A percentile compares a stretch with the other conserved stretches of the same genome.
phyloP scores from a whole-genome alignment of 64 coral and sea anemone species.

The Hydrozoanthus tunicans region DNA sequence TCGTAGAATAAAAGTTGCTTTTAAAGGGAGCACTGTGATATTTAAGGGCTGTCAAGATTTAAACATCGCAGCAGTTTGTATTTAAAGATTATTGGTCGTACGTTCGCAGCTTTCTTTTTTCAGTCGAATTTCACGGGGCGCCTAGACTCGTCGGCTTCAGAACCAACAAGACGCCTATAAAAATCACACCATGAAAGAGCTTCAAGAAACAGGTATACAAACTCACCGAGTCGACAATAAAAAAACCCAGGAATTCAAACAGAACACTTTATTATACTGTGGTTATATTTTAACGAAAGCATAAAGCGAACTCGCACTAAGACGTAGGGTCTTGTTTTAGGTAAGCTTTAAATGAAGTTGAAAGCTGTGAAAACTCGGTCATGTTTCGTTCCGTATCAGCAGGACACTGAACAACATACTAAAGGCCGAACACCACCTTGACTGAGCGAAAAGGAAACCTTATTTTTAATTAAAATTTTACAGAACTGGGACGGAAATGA shows the following conservation, averaged over 20 bases:
- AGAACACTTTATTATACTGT: not conserved
- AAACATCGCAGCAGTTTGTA: constrained; percentile 47
- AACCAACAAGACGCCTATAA: constrained; percentile 43
- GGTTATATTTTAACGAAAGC: not conserved
- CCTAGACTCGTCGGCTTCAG: constrained; percentile 37
- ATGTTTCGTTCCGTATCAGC: constrained; percentile 17
- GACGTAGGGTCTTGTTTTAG: not conserved
- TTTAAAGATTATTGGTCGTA: constrained; percentile 38
- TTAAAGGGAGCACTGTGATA: constrained; percentile 22
- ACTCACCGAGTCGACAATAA: not conserved
- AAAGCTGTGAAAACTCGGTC: not conserved
- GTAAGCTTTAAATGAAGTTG: not conserved
- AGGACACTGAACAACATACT: not conserved
- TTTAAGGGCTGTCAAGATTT: constrained; percentile 48
- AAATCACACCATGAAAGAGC: constrained; percentile 32
- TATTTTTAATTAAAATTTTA: constrained; percentile 48
- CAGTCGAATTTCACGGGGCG: constrained; percentile 47
- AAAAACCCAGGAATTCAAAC: not conserved
- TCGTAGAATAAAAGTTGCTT: not conserved
- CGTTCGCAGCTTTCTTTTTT: constrained; percentile 36
- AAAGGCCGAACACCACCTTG: not conserved
- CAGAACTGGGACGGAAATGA: constrained; percentile 24
- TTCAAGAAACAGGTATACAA: not conserved
- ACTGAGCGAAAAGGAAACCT: constrained; percentile 14
- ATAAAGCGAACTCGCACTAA: not conserved